Evolutionary conservation across 2,113 vertebrate genomes (phyloP).

Genomic region (Panthera uncia): DNA sequence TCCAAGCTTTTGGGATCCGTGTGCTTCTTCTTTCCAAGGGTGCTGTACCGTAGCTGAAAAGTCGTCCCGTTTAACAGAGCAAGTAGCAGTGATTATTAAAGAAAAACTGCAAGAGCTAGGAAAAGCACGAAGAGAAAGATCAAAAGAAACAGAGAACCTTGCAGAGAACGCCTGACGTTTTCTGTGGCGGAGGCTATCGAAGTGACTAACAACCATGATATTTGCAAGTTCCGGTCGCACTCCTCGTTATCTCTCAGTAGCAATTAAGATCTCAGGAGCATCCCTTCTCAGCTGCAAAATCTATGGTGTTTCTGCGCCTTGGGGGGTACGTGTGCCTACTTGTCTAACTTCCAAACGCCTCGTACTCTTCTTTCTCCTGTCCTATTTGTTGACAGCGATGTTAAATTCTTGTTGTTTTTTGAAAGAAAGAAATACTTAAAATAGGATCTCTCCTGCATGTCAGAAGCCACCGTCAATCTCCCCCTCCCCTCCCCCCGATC

Average conservation of each 20-base stretch:
- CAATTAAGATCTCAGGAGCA: constrained; percentile 2
- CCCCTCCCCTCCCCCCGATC: accelerated
- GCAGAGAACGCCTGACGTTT: not conserved
- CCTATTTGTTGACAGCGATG: constrained; percentile 48
- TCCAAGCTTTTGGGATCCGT: not conserved
- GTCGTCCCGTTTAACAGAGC: not conserved
- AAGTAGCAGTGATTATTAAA: not conserved
- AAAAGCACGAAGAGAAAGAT: not conserved
- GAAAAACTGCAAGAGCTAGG: not conserved
- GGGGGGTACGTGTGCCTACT: not conserved
- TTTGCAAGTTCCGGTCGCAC: not conserved
- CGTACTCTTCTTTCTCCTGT: not conserved
- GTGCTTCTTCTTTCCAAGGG: not conserved
- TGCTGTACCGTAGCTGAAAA: not conserved
- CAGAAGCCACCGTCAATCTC: not conserved
- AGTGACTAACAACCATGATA: not conserved
- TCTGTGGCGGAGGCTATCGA: not conserved
- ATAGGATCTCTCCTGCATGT: not conserved
- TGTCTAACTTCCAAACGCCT: constrained; percentile 31
- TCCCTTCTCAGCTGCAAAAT: constrained; percentile 10
- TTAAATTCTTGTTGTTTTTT: constrained; percentile 41
- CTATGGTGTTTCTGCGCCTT: not conserved
- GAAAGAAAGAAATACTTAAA: not conserved
- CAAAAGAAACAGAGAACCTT: constrained; percentile 41
- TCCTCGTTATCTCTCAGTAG: constrained; percentile 40